Base-by-base conservation (phyloP, 1,140 invertebrate species). In the Procambarus clarkii region DNA sequence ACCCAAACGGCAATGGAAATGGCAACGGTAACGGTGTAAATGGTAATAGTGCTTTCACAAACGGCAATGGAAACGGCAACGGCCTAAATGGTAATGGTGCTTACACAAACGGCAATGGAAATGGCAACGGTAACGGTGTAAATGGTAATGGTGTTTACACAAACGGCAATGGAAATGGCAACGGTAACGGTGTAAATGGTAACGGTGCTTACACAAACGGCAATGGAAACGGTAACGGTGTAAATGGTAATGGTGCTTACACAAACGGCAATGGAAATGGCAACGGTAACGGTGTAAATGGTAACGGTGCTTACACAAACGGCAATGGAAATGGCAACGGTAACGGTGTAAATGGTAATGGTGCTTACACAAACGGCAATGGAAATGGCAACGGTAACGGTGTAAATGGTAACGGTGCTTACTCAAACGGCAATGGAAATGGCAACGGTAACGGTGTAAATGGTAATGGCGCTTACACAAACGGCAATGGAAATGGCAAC, bases 231-330 rank as follows among this genome's bases (percentile, higher is more conserved):
- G 50, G 2, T 54, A 3, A 8, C 0, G n/a, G 8, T 11, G 58
- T 50, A 18, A 81, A 81, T 50, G 79, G 79, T 24, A 58, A 58
- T 18, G 50, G 79, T 5, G 58, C 54, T 18, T 48, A 50, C 48
- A 80, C n/a, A 5, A 46, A 46, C 48, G 46, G 50, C 78, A 46
- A 46, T 34, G 48, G n/a, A 8, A 58, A 58, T 18, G 50, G 0
- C 15, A 58, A 58, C 18, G 79, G 64, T 50, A 80, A 80, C 46
- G 78, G 78, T 34, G 34, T 34, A 21, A 50, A n/a, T 8, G 79
- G 50, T 11, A 81, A 81, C n/a, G 79, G 79, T 58, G 79, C 48
- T 58, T 81, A 81, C 50, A 81, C 79, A 34, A 34, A 34, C 34
- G 34, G 34, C 34, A 34, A 34, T 34, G 34, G 34, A 34, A 34